phyloP scores from a whole-genome alignment of 2,113 vertebrate genomes.

The Chinchilla lanigera region DNA sequence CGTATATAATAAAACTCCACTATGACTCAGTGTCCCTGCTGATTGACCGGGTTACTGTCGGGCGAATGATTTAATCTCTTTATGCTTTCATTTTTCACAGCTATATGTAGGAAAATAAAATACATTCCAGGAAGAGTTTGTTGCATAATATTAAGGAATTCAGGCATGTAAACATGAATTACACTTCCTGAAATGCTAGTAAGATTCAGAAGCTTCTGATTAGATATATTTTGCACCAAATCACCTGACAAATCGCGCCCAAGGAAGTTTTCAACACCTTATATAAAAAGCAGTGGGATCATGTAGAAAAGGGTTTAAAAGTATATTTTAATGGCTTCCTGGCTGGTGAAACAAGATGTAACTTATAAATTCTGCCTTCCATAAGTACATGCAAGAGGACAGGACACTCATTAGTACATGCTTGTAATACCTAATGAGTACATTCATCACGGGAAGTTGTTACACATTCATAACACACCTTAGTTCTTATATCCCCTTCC shows the following conservation, averaged over 20 bases:
- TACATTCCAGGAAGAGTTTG: background rate
- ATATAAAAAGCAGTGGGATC: background rate
- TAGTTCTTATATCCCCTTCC: background rate
- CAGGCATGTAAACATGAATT: background rate
- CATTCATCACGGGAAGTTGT: background rate
- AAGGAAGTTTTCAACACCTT: background rate
- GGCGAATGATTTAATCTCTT: background rate
- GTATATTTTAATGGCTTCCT: background rate
- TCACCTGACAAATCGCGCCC: background rate
- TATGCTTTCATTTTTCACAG: background rate
- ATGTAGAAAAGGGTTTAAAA: background rate
- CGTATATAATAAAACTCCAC: background rate
- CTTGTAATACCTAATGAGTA: background rate
- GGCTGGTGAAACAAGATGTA: background rate
- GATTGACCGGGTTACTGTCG: background rate
- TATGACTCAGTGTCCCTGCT: background rate
- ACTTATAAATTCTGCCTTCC: background rate
- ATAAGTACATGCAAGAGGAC: background rate
- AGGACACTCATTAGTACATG: background rate
- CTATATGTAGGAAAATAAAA: background rate
- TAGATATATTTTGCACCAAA: background rate
- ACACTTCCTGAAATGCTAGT: background rate
- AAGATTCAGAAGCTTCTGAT: background rate
- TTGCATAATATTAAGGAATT: background rate
- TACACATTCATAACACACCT: background rate